These are phyloP conservation scores for Eremobia ochroleuca DNA, from an alignment of 2,888 invertebrate genomes.

Conservation along the genomic window DNA sequence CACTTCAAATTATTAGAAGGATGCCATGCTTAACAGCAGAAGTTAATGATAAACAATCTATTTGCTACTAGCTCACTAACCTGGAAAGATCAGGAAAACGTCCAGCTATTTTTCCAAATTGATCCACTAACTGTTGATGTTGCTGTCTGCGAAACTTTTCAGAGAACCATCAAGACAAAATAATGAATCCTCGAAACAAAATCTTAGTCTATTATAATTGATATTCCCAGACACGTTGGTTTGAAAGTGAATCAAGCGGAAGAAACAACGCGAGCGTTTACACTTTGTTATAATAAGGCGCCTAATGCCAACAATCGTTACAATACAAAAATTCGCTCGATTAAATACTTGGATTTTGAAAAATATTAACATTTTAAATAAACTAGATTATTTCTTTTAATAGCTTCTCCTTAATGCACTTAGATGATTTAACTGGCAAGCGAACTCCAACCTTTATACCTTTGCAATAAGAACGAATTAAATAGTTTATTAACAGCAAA, in stretches of 20 bases:
- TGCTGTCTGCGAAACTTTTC: constrained; percentile 11
- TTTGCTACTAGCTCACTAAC: background rate
- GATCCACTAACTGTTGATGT: background rate
- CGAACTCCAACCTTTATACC: constrained; percentile 57
- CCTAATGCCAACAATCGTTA: constrained; percentile 67
- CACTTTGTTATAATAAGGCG: constrained; percentile 67
- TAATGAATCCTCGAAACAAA: constrained; percentile 11
- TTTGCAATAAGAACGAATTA: constrained; percentile 31
- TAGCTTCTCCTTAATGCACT: constrained; percentile 19
- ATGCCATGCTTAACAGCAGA: background rate
- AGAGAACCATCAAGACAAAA: constrained; percentile 24
- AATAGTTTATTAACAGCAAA: constrained; percentile 48
- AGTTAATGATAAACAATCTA: background rate
- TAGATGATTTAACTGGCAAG: constrained; percentile 4
- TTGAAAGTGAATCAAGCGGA: constrained; percentile 61
- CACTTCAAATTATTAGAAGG: too few relatives aligned
- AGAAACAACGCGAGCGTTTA: constrained; percentile 58
- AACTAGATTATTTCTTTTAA: constrained; percentile 73
- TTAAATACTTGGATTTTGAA: constrained; percentile 76
- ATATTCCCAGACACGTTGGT: constrained; percentile 40
- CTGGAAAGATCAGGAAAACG: background rate
- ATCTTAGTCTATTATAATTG: constrained; percentile 33
- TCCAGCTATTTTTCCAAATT: background rate
- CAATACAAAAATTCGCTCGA: constrained; percentile 73
- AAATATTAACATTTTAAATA: constrained; percentile 78